Conservation (phyloP, 2,888 invertebrate genomes). For the Daptonema setosum region DNA sequence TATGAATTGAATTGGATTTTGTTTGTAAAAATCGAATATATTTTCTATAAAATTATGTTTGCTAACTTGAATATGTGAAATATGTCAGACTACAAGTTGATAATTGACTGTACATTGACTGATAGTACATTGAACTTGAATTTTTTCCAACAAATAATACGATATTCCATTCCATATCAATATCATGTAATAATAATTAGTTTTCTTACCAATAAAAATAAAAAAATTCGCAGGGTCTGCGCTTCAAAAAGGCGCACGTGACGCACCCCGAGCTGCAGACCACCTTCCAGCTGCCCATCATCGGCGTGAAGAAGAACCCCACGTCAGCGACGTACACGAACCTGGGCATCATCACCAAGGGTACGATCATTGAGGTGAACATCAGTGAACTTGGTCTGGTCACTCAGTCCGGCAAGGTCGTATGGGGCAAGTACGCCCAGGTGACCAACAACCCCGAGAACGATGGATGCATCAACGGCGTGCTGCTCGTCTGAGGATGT, state of each 20-base stretch:
- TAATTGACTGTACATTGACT: no score
- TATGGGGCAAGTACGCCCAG: slow-evolving; percentile 99
- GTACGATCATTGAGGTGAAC: slow-evolving; percentile 42
- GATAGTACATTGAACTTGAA: no score
- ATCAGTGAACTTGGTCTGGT: slow-evolving; percentile 93
- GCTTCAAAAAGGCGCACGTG: slow-evolving; percentile 92
- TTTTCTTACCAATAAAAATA: no score
- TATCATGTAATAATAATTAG: no score
- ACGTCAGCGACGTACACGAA: slow-evolving; percentile 89
- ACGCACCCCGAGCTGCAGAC: slow-evolving; percentile 97
- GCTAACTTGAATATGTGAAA: no score
- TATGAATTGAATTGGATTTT: no score
- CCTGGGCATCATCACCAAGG: slow-evolving; percentile 86
- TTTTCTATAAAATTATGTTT: no score
- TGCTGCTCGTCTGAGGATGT: slow-evolving; percentile 57
- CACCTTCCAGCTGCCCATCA: slow-evolving; percentile 84
- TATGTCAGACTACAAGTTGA: no score
- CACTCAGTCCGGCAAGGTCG: slow-evolving; percentile 87
- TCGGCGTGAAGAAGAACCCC: slow-evolving; percentile 97
- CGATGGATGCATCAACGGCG: slow-evolving; percentile 97
- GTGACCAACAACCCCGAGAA: slow-evolving; percentile 98
- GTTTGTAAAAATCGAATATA: no score
- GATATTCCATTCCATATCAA: no score
- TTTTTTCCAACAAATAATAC: no score
- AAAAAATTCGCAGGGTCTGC: slow-evolving; percentile 39